Percentiles rank a stretch among this genome's conserved stretches.
Conservation (phyloP, 2,888 invertebrate species). For the Leptothorax acervorum region DNA sequence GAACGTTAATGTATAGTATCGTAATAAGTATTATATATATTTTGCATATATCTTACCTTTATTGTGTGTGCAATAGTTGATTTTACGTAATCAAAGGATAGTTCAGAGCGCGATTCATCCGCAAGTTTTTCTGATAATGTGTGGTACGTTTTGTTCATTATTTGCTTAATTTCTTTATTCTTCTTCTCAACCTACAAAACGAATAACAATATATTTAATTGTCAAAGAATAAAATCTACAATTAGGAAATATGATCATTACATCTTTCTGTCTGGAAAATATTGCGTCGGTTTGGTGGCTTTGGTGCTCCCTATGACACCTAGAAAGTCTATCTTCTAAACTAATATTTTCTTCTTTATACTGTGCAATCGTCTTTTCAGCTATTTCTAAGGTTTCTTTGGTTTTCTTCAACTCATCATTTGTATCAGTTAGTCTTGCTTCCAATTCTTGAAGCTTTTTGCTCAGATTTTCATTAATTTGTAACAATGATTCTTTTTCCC, state of each 20-base stretch:
- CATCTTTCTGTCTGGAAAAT: slow-evolving; percentile 46
- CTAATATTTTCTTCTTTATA: slow-evolving; percentile 68
- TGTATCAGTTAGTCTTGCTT: slow-evolving; percentile 62
- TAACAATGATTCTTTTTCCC: slow-evolving; percentile 68
- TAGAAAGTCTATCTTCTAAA: slow-evolving; percentile 69
- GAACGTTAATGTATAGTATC: slow-evolving; percentile 1
- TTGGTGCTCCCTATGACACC: slow-evolving; percentile 26
- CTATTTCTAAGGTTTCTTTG: slow-evolving; percentile 64
- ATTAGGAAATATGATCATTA: slow-evolving; percentile 45
- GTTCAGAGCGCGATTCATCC: slow-evolving; percentile 74
- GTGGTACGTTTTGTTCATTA: slow-evolving; percentile 80
- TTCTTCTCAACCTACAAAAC: slow-evolving; percentile 73
- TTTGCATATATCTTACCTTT: slow-evolving; percentile 69
- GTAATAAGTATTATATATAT: neutral
- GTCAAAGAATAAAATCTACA: neutral
- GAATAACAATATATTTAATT: neutral
- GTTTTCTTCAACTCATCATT: slow-evolving; percentile 65
- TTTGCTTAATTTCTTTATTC: slow-evolving; percentile 78
- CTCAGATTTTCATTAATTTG: slow-evolving; percentile 66
- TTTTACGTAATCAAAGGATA: slow-evolving; percentile 72
- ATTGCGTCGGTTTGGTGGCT: slow-evolving; percentile 2
- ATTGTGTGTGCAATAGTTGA: slow-evolving; percentile 76
- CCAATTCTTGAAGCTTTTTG: slow-evolving; percentile 71
- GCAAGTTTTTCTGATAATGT: slow-evolving; percentile 75
- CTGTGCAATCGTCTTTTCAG: slow-evolving; percentile 60